Evolutionary conservation across 2,888 invertebrate species (phyloP).

Genomic region (Tenthredo scrophulariae): DNA sequence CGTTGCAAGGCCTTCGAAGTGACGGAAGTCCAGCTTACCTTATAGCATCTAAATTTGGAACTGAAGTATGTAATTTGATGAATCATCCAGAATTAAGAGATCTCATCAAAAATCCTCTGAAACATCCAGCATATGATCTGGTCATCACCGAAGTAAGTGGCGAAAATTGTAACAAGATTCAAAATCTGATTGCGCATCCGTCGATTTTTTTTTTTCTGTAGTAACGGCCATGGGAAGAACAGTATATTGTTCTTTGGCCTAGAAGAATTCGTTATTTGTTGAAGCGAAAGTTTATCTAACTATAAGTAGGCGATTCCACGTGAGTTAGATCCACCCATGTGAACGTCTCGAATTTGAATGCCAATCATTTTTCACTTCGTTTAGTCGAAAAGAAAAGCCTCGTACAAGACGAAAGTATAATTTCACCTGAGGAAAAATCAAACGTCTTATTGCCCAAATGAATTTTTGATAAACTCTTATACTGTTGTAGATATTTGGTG

Average conservation of each 20-base stretch:
- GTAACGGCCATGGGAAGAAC: background rate
- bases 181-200: background rate
- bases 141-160: background rate
- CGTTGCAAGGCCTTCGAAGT: background rate
- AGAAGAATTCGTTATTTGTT: no score
- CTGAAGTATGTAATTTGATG: background rate
- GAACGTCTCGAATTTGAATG: no score
- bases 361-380: no score
- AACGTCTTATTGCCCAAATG: no score
- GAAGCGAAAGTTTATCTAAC: no score
- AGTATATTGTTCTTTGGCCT: background rate
- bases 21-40: background rate
- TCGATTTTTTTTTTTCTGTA: background rate
- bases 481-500: conserved; percentile 59
- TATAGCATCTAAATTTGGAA: background rate
- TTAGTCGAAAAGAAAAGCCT: no score
- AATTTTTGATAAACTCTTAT: background rate
- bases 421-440: no score
- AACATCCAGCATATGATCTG: conserved; percentile 18
- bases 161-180: background rate
- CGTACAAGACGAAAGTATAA: no score
- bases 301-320: no score
- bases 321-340: no score
- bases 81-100: background rate
- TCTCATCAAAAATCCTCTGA: conserved; percentile 1